phyloP scores from a whole-genome alignment of 2,113 vertebrate genomes.

The Acrocephalus arundinaceus region DNA sequence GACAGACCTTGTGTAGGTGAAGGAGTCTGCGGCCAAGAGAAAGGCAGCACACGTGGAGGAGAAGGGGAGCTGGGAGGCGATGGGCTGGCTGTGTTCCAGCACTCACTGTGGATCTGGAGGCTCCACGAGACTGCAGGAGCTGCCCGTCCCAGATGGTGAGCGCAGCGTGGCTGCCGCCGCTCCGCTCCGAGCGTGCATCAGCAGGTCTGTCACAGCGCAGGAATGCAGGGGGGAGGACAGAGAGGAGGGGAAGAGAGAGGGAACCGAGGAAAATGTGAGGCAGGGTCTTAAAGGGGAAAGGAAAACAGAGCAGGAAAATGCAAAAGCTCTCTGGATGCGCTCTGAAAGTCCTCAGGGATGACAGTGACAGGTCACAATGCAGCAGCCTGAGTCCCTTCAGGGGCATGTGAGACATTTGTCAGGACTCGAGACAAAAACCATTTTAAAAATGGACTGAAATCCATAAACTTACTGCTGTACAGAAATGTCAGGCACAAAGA shows the following conservation, averaged over 20 bases:
- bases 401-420: neutral
- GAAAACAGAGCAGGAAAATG: neutral
- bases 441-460: slow-evolving; percentile 1
- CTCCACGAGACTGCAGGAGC: neutral
- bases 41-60: neutral
- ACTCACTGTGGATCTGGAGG: accelerated
- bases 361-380: neutral
- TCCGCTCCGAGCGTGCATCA: neutral
- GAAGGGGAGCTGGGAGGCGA: neutral
- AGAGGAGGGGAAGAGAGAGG: neutral
- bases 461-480: neutral
- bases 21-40: neutral
- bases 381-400: neutral
- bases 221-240: neutral
- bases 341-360: neutral
- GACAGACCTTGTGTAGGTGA: neutral
- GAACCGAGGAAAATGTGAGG: neutral
- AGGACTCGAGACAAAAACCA: neutral
- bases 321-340: neutral
- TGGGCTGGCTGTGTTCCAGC: neutral
- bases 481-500: neutral
- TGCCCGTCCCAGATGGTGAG: slow-evolving; percentile 27
- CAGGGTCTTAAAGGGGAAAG: neutral
- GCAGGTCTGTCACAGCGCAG: slow-evolving; percentile 1
- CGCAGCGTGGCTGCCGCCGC: neutral